These are phyloP conservation scores for Copidosoma floridanum DNA, from an alignment of 1,140 invertebrate genomes.

Conservation along the genomic window DNA sequence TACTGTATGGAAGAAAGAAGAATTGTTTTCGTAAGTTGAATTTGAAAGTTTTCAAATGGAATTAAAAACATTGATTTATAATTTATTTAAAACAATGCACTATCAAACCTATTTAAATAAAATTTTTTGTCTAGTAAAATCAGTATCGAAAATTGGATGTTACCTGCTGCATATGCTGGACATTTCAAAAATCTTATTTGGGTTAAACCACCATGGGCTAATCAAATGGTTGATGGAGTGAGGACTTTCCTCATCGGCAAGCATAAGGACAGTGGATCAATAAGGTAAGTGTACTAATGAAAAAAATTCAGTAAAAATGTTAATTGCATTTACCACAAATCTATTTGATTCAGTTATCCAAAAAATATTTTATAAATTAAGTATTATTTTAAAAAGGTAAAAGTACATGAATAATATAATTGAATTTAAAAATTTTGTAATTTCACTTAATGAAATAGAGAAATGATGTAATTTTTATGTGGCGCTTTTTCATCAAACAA, in stretches of 20 bases:
- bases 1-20: constrained; percentile 64
- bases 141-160: constrained; percentile 93
- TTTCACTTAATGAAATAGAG: no score
- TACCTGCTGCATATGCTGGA: constrained; percentile 82
- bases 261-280: constrained; percentile 62
- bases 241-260: constrained; percentile 74
- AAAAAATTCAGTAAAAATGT: no score
- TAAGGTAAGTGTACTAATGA: constrained; percentile 58
- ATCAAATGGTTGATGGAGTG: constrained; percentile 72
- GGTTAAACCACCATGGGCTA: constrained; percentile 86
- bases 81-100: not conserved
- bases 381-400: no score
- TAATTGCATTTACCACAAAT: no score
- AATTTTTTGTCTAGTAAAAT: constrained; percentile 50
- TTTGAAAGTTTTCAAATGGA: no score
- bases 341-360: not conserved
- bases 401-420: no score
- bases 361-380: not conserved
- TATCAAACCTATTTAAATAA: not conserved
- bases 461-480: no score
- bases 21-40: constrained; percentile 53
- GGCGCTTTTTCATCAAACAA: no score
- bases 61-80: no score
- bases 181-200: constrained; percentile 78
- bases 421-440: no score